Percentiles rank a stretch among this genome's conserved stretches.
These are phyloP conservation scores for Anabacerthia variegaticeps DNA, from an alignment of 2,797 vertebrate genomes.

Conservation along the genomic window DNA sequence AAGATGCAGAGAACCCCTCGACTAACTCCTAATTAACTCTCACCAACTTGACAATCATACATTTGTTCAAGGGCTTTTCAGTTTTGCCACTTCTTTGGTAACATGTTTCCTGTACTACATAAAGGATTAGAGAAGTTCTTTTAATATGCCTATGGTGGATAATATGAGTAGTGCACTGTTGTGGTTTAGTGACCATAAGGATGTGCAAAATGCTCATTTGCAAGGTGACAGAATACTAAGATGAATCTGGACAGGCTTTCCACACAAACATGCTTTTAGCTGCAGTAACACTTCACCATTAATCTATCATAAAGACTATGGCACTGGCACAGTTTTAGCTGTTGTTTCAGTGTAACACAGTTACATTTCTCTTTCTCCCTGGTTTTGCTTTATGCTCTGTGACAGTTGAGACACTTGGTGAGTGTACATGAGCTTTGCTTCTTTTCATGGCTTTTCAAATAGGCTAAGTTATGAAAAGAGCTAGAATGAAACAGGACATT, in stretches of 20 bases:
- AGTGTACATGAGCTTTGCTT: background rate
- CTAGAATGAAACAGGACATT: background rate
- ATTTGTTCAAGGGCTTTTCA: background rate
- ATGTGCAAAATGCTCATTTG: background rate
- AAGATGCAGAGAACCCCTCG: background rate
- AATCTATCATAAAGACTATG: background rate
- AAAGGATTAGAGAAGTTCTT: background rate
- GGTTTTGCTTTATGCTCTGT: background rate
- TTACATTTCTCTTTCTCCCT: background rate
- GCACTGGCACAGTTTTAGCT: background rate
- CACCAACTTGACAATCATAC: background rate
- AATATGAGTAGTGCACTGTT: background rate
- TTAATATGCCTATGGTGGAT: background rate
- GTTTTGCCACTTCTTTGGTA: background rate
- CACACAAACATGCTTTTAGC: background rate
- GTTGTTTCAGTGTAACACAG: background rate
- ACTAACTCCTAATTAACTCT: background rate
- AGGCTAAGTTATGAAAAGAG: background rate
- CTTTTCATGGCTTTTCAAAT: conserved; percentile 1
- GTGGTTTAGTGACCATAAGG: background rate
- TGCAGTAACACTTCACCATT: background rate
- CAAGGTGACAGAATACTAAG: background rate
- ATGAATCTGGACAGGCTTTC: background rate
- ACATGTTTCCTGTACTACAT: background rate
- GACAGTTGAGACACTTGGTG: conserved; percentile 6